phyloP scores from a whole-genome alignment of 1,140 invertebrate species.

The Ceratina japonica region DNA sequence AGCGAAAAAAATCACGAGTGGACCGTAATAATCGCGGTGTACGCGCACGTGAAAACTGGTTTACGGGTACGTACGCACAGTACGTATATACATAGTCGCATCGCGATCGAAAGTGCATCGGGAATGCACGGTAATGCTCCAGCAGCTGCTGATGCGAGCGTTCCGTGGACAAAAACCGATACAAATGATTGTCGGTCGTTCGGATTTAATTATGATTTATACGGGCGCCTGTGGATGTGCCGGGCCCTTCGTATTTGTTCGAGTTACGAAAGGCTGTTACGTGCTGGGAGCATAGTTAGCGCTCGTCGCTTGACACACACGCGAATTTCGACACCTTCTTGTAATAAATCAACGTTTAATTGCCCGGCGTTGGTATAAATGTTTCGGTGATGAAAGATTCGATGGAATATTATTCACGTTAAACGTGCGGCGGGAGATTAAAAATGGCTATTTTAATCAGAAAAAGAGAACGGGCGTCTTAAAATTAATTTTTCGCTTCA shows the following conservation, averaged over 20 bases:
- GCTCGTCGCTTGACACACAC: not conserved
- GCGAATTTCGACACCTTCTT: conserved; percentile 36
- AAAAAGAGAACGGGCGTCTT: no score
- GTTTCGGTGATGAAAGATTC: not conserved
- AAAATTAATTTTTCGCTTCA: no score
- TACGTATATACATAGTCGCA: not conserved
- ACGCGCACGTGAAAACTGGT: conserved; percentile 27
- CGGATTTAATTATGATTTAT: conserved; percentile 52
- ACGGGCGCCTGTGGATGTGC: not conserved
- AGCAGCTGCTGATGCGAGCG: conserved; percentile 16
- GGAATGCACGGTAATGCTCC: conserved; percentile 7
- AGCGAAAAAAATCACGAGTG: no score
- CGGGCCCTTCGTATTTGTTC: not conserved
- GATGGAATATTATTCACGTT: not conserved
- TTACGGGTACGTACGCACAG: not conserved
- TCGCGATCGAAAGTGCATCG: conserved; percentile 31
- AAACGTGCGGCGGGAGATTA: not conserved
- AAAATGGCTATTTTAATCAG: not conserved
- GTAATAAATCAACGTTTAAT: conserved; percentile 36
- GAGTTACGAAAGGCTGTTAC: conserved; percentile 23
- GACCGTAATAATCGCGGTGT: no score
- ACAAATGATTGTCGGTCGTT: conserved; percentile 40
- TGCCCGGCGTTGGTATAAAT: not conserved
- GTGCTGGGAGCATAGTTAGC: conserved; percentile 1
- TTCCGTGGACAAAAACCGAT: conserved; percentile 34